Percentiles rank a stretch among this genome's conserved stretches.
Evolutionary conservation across 2,113 vertebrate species (phyloP).

Genomic region (Xiphias gladius): DNA sequence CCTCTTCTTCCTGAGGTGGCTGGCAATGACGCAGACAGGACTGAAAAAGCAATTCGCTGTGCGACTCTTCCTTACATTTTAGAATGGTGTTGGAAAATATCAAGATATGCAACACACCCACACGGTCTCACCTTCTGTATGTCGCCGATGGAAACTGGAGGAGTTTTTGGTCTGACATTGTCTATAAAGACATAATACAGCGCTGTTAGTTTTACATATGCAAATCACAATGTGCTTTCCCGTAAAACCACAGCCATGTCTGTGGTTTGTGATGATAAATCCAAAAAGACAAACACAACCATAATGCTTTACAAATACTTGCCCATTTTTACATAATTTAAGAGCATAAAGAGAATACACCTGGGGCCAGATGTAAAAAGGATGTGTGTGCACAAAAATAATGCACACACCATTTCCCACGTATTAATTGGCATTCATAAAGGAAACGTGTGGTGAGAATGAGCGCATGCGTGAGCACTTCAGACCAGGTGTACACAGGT

Average conservation of each 20-base stretch:
- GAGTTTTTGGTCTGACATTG: constrained; percentile 92
- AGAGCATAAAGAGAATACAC: no score
- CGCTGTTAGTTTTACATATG: background rate
- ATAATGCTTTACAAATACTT: no score
- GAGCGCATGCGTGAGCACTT: no score
- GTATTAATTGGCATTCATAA: no score
- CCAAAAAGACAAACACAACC: no score
- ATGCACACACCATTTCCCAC: no score
- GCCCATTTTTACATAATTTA: no score
- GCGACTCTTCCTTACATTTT: fast-evolving
- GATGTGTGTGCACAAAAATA: no score
- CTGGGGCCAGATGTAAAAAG: no score
- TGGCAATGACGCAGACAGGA: constrained; percentile 4
- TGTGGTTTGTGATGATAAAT: no score
- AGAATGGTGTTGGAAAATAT: background rate
- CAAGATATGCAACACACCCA: fast-evolving
- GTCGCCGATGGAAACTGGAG: constrained; percentile 90
- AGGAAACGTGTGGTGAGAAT: no score
- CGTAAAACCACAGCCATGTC: background rate
- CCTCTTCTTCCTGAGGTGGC: constrained; percentile 87
- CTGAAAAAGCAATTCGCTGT: background rate
- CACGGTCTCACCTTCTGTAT: constrained; percentile 81
- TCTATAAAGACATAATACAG: constrained; percentile 76
- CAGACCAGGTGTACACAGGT: no score
- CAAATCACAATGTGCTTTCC: background rate